Percentiles rank a stretch among this genome's conserved stretches.
Conservation (phyloP, 1,140 invertebrate genomes). For the Vanessa tameamea region DNA sequence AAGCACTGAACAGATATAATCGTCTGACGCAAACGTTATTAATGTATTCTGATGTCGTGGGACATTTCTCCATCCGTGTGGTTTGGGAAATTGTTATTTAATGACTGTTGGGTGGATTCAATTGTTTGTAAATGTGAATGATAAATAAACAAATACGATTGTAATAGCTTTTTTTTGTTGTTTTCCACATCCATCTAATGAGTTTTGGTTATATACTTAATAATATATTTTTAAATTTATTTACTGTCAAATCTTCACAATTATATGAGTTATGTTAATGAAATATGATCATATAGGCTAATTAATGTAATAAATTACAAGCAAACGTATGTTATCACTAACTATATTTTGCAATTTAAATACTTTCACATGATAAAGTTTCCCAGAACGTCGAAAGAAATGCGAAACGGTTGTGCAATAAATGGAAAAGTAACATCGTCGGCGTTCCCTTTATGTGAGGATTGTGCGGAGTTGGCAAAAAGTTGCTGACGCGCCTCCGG, state of each 20-base stretch:
- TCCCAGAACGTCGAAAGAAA: conserved; percentile 25
- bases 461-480: conserved; percentile 24
- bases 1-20: background rate
- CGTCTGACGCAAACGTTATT: background rate
- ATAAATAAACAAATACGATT: conserved; percentile 1
- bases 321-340: background rate
- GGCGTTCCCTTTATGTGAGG: conserved; percentile 25
- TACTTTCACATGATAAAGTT: conserved; percentile 10
- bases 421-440: conserved; percentile 32
- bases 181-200: background rate
- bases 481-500: conserved; percentile 27
- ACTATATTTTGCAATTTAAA: conserved; percentile 6
- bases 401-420: conserved; percentile 35
- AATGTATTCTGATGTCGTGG: background rate
- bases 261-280: no score
- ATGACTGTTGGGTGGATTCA: background rate
- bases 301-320: background rate
- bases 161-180: background rate
- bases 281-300: no score
- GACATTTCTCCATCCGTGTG: background rate
- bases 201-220: background rate
- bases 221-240: background rate
- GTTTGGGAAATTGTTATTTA: conserved; percentile 6
- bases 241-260: no score
- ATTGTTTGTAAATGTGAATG: background rate